phyloP scores from a whole-genome alignment of 2,113 vertebrate genomes.

The Clarias macrocephalus region DNA sequence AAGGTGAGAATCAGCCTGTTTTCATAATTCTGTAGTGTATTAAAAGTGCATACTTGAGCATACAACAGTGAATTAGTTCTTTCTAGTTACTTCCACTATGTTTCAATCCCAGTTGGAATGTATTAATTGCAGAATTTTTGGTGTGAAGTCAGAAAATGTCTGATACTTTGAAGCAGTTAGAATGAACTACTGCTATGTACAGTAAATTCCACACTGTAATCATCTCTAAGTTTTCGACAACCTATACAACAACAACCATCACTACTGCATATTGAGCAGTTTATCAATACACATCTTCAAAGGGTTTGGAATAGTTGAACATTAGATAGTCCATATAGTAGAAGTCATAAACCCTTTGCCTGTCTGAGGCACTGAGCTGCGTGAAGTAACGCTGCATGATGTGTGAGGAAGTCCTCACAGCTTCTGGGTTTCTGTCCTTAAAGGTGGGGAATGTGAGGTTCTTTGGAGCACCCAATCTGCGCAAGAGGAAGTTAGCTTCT shows the following conservation, averaged over 20 bases:
- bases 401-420: slow-evolving; percentile 81
- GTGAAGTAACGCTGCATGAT: slow-evolving; percentile 87
- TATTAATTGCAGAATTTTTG: background rate
- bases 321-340: slow-evolving; percentile 98
- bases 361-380: slow-evolving; percentile 80
- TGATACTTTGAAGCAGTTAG: slow-evolving; percentile 1
- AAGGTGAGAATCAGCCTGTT: background rate
- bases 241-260: background rate
- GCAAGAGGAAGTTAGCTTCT: slow-evolving; percentile 88
- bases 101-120: background rate
- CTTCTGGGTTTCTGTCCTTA: slow-evolving; percentile 88
- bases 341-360: slow-evolving; percentile 89
- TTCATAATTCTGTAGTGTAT: background rate
- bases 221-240: background rate
- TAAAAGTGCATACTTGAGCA: background rate
- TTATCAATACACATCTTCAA: slow-evolving; percentile 86
- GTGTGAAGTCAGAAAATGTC: background rate
- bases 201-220: background rate
- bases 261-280: slow-evolving; percentile 13
- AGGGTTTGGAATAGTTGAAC: slow-evolving; percentile 99
- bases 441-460: slow-evolving; percentile 89
- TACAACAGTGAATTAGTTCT: background rate
- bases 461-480: slow-evolving; percentile 78
- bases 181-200: background rate
- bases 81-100: background rate